phyloP scores from a whole-genome alignment of 2,797 vertebrate species.

The Crocidura indochinensis region DNA sequence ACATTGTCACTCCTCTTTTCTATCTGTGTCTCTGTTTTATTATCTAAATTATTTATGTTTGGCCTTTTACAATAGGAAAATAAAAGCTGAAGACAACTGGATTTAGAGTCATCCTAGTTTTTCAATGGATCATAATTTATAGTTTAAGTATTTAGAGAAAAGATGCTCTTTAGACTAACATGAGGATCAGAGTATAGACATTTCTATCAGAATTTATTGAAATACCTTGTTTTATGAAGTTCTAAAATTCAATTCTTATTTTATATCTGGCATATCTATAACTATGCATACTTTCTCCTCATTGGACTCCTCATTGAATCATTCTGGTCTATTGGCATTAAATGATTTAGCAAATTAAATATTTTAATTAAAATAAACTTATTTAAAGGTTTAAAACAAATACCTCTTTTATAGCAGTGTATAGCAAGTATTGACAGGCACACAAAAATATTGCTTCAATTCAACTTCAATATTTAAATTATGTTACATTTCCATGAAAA shows the following conservation, averaged over 20 bases:
- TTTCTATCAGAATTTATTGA: background rate
- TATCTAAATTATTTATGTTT: background rate
- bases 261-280: background rate
- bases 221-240: background rate
- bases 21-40: background rate
- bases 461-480: background rate
- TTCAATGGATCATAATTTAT: background rate
- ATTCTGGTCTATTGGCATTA: background rate
- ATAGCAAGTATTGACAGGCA: too few relatives aligned
- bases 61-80: background rate
- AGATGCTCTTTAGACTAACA: background rate
- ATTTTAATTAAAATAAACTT: background rate
- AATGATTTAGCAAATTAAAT: slow-evolving; percentile 50
- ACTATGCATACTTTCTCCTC: background rate
- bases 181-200: background rate
- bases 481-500: background rate
- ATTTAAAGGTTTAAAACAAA: slow-evolving; percentile 21
- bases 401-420: too few relatives aligned
- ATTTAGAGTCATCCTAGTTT: background rate
- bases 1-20: background rate
- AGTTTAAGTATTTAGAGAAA: background rate
- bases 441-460: background rate
- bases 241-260: slow-evolving; percentile 13
- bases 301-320: background rate
- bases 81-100: background rate